These are phyloP conservation scores for Plebejus melissa DNA, from an alignment of 2,888 invertebrate genomes.

Conservation along the genomic window DNA sequence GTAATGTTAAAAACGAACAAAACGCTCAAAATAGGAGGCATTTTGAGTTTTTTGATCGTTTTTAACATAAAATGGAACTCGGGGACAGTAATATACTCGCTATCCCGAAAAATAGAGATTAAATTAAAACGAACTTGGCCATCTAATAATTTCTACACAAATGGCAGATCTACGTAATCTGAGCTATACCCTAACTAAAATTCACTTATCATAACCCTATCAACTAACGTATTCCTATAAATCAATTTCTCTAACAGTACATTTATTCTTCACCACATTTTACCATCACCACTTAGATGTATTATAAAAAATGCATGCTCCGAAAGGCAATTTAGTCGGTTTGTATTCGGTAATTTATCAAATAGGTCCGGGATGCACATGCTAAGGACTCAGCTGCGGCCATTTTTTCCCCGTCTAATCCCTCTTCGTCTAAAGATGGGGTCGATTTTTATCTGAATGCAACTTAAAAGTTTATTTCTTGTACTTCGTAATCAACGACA, in stretches of 20 bases:
- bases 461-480: not conserved
- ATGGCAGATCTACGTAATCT: no score
- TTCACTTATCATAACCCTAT: no score
- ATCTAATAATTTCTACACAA: no score
- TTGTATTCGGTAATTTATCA: slow-evolving; percentile 70
- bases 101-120: no score
- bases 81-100: no score
- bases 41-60: no score
- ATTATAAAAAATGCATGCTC: slow-evolving; percentile 12
- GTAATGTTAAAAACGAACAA: no score
- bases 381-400: slow-evolving; percentile 64
- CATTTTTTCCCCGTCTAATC: slow-evolving; percentile 59
- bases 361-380: slow-evolving; percentile 67
- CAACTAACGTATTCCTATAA: not conserved
- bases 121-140: no score
- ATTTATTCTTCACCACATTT: not conserved
- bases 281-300: not conserved
- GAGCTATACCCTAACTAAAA: no score
- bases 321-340: slow-evolving; percentile 57
- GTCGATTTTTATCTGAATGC: slow-evolving; percentile 3
- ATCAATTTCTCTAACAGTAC: not conserved
- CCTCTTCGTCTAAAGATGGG: slow-evolving; percentile 6
- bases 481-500: not conserved
- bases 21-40: no score
- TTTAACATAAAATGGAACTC: no score